phyloP scores from a whole-genome alignment of 2,888 invertebrate species.

The Amphiduros pacificus region DNA sequence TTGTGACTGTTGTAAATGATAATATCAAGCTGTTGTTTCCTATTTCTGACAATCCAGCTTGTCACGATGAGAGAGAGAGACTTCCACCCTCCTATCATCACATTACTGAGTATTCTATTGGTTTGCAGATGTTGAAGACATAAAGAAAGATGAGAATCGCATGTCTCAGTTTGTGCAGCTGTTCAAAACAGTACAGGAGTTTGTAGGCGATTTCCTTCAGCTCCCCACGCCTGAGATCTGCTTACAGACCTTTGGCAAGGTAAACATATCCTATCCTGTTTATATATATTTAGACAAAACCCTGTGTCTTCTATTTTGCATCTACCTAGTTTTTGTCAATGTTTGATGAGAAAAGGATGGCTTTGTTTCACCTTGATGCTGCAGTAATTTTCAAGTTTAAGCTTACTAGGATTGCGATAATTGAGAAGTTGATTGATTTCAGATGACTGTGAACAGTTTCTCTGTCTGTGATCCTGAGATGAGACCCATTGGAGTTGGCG shows the following conservation, averaged over 20 bases:
- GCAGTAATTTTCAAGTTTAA: no score
- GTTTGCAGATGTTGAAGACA: constrained; percentile 75
- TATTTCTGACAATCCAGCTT: no score
- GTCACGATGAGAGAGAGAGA: no score
- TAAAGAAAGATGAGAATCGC: constrained; percentile 74
- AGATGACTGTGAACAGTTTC: constrained; percentile 89
- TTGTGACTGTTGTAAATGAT: no score
- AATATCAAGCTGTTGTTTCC: no score
- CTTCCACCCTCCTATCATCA: no score
- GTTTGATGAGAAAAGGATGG: no score
- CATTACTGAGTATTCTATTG: no score
- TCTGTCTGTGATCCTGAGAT: constrained; percentile 82
- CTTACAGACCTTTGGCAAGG: constrained; percentile 84
- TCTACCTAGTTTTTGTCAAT: no score
- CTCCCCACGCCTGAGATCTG: constrained; percentile 78
- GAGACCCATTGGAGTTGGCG: constrained; percentile 81
- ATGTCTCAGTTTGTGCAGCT: constrained; percentile 80
- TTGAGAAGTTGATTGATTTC: no score
- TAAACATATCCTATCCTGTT: constrained; percentile 58
- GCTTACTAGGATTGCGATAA: no score
- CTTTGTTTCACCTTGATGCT: no score
- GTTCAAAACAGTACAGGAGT: constrained; percentile 72
- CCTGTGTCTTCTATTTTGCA: neutral
- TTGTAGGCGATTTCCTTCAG: constrained; percentile 68
- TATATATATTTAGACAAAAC: neutral